phyloP scores from a whole-genome alignment of 2,113 vertebrate genomes.

The Pipa parva region DNA sequence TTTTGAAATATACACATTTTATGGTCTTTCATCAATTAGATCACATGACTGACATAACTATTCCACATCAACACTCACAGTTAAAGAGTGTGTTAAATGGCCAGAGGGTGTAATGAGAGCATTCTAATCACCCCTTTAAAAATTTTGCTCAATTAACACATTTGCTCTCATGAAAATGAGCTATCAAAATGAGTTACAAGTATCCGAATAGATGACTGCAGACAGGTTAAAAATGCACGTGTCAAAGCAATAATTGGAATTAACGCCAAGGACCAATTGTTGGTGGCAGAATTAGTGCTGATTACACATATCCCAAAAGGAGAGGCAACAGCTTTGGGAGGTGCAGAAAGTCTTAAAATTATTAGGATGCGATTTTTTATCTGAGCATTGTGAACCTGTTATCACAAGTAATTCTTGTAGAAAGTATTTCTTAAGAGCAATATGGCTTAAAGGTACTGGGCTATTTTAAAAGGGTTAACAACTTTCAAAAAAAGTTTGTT shows the following conservation, averaged over 20 bases:
- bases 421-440: slow-evolving; percentile 12
- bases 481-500: not conserved
- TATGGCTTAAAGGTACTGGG: slow-evolving; percentile 7
- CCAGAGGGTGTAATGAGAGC: slow-evolving; percentile 42
- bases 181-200: slow-evolving; percentile 57
- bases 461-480: not conserved
- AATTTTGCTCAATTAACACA: slow-evolving; percentile 62
- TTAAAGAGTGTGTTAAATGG: slow-evolving; percentile 40
- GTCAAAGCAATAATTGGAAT: slow-evolving; percentile 57
- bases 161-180: slow-evolving; percentile 58
- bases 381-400: slow-evolving; percentile 17
- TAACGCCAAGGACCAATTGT: slow-evolving; percentile 54
- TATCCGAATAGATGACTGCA: slow-evolving; percentile 42
- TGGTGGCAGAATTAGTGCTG: slow-evolving; percentile 37
- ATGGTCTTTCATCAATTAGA: slow-evolving; percentile 10
- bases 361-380: slow-evolving; percentile 33
- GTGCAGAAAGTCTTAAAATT: slow-evolving; percentile 37
- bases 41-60: slow-evolving; percentile 24
- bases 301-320: slow-evolving; percentile 42
- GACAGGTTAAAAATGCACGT: slow-evolving; percentile 57
- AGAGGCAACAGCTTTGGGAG: slow-evolving; percentile 36
- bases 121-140: slow-evolving; percentile 60
- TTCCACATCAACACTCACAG: slow-evolving; percentile 38
- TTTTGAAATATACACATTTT: slow-evolving; percentile 13
- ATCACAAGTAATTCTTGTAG: slow-evolving; percentile 13